These are phyloP conservation scores for Ceyx cyanopectus DNA, from an alignment of 2,113 vertebrate species.

Conservation along the genomic window DNA sequence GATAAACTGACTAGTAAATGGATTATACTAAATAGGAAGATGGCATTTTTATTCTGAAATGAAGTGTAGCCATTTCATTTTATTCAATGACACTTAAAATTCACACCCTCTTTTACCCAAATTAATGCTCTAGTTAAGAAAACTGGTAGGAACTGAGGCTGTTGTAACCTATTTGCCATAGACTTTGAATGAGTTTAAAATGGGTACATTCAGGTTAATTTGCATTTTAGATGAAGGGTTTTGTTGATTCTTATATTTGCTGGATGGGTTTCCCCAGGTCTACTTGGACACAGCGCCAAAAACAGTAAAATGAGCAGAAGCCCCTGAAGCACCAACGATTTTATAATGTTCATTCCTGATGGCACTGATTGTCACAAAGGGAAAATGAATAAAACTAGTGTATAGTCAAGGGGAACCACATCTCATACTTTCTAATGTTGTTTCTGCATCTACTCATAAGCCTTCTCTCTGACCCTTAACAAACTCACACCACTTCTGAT, in stretches of 20 bases:
- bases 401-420: background rate
- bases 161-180: background rate
- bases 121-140: background rate
- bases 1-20: background rate
- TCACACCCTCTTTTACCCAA: background rate
- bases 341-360: background rate
- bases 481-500: background rate
- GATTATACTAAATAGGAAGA: background rate
- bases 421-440: background rate
- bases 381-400: background rate
- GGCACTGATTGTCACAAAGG: background rate
- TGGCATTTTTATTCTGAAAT: background rate
- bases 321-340: background rate
- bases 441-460: background rate
- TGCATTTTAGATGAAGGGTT: background rate
- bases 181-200: background rate
- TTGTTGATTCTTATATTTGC: background rate
- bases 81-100: background rate
- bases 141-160: background rate
- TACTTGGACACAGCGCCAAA: background rate
- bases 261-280: background rate
- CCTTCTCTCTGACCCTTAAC: background rate
- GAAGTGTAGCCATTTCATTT: background rate
- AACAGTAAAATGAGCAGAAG: slow-evolving; percentile 9
- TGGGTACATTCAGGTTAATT: background rate